Conservation (phyloP, 2,797 vertebrate genomes). For the Chrysocyon brachyurus region DNA sequence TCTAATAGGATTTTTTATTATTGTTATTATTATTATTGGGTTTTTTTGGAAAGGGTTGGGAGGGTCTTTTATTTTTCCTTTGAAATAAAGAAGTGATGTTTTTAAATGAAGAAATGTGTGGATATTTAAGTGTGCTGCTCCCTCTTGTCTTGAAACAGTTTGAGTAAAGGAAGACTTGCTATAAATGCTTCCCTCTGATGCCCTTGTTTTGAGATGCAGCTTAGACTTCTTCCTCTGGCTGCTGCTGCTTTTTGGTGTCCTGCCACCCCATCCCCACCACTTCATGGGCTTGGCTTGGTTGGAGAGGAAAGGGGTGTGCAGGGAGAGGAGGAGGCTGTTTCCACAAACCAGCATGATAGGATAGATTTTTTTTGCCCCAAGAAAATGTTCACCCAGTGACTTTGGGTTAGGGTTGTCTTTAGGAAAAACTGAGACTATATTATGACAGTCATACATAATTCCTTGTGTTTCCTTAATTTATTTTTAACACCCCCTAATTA, state of each 20-base stretch:
- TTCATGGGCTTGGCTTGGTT: conserved; percentile 57
- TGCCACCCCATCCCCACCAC: neutral
- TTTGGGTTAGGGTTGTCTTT: conserved; percentile 29
- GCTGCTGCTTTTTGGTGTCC: conserved; percentile 53
- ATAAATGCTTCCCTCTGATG: conserved; percentile 73
- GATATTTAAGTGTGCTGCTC: conserved; percentile 88
- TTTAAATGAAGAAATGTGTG: conserved; percentile 90
- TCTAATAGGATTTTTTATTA: conserved; percentile 96
- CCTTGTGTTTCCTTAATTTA: conserved; percentile 77
- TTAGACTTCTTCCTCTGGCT: conserved; percentile 66
- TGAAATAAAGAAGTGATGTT: conserved; percentile 90
- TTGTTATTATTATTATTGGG: conserved; percentile 93
- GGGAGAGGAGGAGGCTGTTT: conserved; percentile 48
- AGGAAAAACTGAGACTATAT: conserved; percentile 70
- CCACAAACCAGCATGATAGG: conserved; percentile 29
- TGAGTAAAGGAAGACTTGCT: conserved; percentile 83
- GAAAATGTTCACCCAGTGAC: conserved; percentile 75
- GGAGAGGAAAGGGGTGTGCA: conserved; percentile 58
- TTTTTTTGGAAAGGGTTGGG: conserved; percentile 91
- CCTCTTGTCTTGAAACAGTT: conserved; percentile 86
- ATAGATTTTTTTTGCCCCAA: conserved; percentile 43
- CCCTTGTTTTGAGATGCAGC: conserved; percentile 81
- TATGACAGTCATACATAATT: conserved; percentile 69
- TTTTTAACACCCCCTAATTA: conserved; percentile 81
- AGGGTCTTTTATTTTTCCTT: conserved; percentile 86